These are phyloP conservation scores for Cichlasoma orientale DNA, from an alignment of 2,797 vertebrate species.

Conservation along the genomic window DNA sequence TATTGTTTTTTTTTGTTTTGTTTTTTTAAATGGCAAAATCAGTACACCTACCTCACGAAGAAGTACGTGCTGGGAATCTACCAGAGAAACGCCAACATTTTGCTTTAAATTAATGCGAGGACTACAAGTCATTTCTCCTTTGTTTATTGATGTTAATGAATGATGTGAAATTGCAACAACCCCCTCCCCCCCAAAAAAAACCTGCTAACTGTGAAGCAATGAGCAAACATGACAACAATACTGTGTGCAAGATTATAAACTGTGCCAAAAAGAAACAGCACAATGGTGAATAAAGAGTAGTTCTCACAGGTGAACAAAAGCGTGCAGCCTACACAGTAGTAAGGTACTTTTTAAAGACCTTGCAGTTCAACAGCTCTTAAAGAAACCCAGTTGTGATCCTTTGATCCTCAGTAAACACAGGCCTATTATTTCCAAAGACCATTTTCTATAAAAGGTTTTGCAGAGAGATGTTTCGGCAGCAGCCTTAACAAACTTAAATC, in stretches of 20 bases:
- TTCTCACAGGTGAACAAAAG: slow-evolving; percentile 26
- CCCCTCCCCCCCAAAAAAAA: too few species aligned
- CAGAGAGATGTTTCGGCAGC: slow-evolving; percentile 18
- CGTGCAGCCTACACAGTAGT: slow-evolving; percentile 34
- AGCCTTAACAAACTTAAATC: slow-evolving; percentile 20
- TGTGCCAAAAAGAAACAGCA: slow-evolving; percentile 12
- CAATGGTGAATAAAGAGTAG: slow-evolving; percentile 18
- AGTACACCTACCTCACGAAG: background rate
- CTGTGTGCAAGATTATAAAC: background rate
- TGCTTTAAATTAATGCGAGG: background rate
- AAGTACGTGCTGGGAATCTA: background rate
- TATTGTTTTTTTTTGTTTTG: slow-evolving; percentile 14
- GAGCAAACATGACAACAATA: background rate
- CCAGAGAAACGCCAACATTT: background rate
- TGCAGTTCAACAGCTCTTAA: slow-evolving; percentile 30
- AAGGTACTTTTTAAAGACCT: slow-evolving; percentile 29
- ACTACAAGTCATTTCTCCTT: background rate
- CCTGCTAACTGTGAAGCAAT: background rate
- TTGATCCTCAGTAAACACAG: slow-evolving; percentile 42
- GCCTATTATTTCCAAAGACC: slow-evolving; percentile 33
- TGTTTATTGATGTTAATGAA: background rate
- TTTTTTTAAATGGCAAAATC: background rate
- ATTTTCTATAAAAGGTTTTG: slow-evolving; percentile 28
- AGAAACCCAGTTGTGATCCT: slow-evolving; percentile 37
- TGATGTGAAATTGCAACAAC: background rate